Evolutionary conservation across 2,888 invertebrate species (phyloP).

Genomic region (Neoitamus cyanurus): DNA sequence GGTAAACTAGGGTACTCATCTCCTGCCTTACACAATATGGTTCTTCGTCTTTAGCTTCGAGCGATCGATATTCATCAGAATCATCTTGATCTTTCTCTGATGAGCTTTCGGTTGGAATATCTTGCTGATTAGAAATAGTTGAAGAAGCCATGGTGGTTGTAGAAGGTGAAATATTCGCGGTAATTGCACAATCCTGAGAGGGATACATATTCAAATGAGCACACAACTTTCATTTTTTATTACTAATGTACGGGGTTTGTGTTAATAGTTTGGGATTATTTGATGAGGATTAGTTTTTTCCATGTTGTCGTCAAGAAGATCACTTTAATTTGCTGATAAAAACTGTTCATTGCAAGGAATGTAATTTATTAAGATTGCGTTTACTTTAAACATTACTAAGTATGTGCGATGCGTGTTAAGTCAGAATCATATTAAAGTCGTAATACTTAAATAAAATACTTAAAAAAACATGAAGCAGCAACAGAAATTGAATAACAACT

Average conservation of each 20-base stretch:
- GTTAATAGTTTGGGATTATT: background rate
- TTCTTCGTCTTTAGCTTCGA: slow-evolving; percentile 64
- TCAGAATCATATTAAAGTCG: no score
- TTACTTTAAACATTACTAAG: no score
- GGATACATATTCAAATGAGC: slow-evolving; percentile 15
- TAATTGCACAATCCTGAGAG: slow-evolving; percentile 44
- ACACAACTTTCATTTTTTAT: background rate
- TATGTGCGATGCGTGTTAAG: no score
- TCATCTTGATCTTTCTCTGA: slow-evolving; percentile 59
- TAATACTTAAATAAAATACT: no score
- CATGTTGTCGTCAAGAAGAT: background rate
- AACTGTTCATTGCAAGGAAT: background rate
- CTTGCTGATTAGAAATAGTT: slow-evolving; percentile 48
- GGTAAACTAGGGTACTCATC: background rate
- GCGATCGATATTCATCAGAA: slow-evolving; percentile 66
- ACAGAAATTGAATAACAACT: no score
- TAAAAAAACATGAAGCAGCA: no score
- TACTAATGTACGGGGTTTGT: background rate
- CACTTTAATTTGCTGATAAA: background rate
- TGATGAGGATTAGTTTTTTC: background rate
- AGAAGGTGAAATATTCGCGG: slow-evolving; percentile 35
- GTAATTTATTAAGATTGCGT: no score
- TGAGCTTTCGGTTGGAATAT: slow-evolving; percentile 53
- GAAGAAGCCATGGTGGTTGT: slow-evolving; percentile 26
- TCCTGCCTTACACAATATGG: slow-evolving; percentile 55